These are phyloP conservation scores for Pyrrhosoma nymphula DNA, from an alignment of 2,888 invertebrate species.

Conservation along the genomic window DNA sequence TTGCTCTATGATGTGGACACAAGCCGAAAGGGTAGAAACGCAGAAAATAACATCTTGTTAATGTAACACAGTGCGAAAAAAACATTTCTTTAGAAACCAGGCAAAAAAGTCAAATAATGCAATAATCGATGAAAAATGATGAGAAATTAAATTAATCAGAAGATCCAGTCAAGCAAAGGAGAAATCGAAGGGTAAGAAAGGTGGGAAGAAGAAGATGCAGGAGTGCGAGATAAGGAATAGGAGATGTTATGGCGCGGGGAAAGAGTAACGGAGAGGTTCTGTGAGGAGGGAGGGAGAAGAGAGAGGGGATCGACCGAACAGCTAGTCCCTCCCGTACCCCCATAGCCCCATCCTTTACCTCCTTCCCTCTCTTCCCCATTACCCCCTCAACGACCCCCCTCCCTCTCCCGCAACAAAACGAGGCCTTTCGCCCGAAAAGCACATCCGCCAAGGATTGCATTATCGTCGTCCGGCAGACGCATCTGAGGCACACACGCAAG, in stretches of 20 bases:
- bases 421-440: conserved; percentile 49
- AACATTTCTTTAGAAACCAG: too few species aligned
- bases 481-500: conserved; percentile 65
- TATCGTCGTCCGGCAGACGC: conserved; percentile 62
- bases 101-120: too few species aligned
- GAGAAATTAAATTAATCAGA: not conserved
- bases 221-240: not conserved
- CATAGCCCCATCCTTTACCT: not conserved
- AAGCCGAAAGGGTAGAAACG: too few species aligned
- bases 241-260: not conserved
- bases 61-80: too few species aligned
- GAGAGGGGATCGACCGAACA: conserved; percentile 23
- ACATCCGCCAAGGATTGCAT: conserved; percentile 61
- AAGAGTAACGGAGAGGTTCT: not conserved
- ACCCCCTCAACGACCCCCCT: not conserved
- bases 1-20: too few species aligned
- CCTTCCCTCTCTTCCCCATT: not conserved
- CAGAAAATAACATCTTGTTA: too few species aligned
- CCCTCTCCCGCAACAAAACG: conserved; percentile 23
- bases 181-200: not conserved
- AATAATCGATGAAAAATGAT: not conserved
- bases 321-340: not conserved
- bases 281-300: not conserved
- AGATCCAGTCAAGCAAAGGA: not conserved
- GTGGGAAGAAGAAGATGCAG: too few species aligned